Evolutionary conservation across 2,797 vertebrate genomes (phyloP).

Genomic region (Girardinus metallicus): DNA sequence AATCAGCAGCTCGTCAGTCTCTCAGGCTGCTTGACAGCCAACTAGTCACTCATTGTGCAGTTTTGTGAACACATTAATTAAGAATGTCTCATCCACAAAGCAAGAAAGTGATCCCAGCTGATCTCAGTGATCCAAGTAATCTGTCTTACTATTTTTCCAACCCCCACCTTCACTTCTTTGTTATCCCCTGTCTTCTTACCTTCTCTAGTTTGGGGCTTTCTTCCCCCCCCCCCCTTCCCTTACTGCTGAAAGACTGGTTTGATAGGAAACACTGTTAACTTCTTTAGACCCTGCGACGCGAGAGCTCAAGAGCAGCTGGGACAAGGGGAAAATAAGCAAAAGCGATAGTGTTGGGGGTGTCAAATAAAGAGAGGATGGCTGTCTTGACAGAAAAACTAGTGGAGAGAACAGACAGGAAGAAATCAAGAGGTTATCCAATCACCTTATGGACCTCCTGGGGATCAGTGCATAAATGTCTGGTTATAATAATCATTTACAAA

Average conservation of each 20-base stretch:
- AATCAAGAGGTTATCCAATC: conserved; percentile 36
- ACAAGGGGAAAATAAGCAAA: conserved; percentile 47
- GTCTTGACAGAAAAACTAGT: conserved; percentile 42
- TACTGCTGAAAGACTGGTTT: conserved; percentile 63
- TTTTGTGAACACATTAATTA: conserved; percentile 75
- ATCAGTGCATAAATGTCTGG: conserved; percentile 41
- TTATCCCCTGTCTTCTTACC: conserved; percentile 35
- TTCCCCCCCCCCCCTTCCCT: conserved; percentile 30
- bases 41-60: conserved; percentile 58
- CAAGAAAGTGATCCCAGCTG: conserved; percentile 65
- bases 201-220: conserved; percentile 23
- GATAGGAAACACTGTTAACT: conserved; percentile 83
- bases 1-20: conserved; percentile 48
- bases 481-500: conserved; percentile 52
- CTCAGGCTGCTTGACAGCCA: conserved; percentile 62
- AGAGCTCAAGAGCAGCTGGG: conserved; percentile 44
- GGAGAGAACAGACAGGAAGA: conserved; percentile 26
- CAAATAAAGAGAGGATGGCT: conserved; percentile 32
- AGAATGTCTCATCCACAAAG: conserved; percentile 64
- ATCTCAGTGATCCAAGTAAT: conserved; percentile 51
- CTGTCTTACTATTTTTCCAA: conserved; percentile 25
- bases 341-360: conserved; percentile 43
- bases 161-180: background rate
- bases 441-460: conserved; percentile 33
- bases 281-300: conserved; percentile 67